Base-by-base conservation (phyloP, 2,113 vertebrate genomes). In the Syngnathus scovelli region DNA sequence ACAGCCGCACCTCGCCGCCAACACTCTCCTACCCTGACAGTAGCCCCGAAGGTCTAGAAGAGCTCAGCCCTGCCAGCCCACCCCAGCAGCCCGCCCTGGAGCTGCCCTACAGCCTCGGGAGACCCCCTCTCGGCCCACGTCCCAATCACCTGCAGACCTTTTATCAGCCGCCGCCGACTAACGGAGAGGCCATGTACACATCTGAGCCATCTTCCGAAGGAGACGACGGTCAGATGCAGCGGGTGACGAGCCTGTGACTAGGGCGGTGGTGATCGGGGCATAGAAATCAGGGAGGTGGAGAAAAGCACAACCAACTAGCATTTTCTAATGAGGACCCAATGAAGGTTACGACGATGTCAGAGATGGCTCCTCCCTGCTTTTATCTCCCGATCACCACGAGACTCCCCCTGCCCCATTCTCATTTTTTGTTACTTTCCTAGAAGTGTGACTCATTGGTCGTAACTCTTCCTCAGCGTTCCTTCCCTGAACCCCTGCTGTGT, bases 211-310 rank as follows among this genome's bases (percentile, higher is more conserved):
- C 90, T 18, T 92, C 92, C 33, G 90, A 92, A 2, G 93, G 93
- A 66, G 92, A 91, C 1, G 94, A 95, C 0, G 93, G 92, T 89
- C 93, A 95, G 90, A 95, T 95, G 94, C 92, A 96, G 82, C 89
- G 95, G 79, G 94, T 96, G 89, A 96, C 95, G 73, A 95, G 94
- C 76, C 94, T 96, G 92, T 96, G 93, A 96, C 90, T 91, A 90
- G 90, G 91, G 91, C 91, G 91, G 88, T 92, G 91, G 91, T 92
- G 91, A 92, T 90, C 84, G 82, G 89, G 92, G 88, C 67, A 88
- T 81, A 89, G 88, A 87, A 82, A 78, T 70, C 78, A 86, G 85
- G 88, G 79, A 87, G 80, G 79, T 84, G 71, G 54, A 73, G 59
- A 74, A 86, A 41, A 55, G 70, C 64, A 67, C 72, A 21, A 59